phyloP scores from a whole-genome alignment of 2,797 vertebrate genomes.

The Gallirallus australis region DNA sequence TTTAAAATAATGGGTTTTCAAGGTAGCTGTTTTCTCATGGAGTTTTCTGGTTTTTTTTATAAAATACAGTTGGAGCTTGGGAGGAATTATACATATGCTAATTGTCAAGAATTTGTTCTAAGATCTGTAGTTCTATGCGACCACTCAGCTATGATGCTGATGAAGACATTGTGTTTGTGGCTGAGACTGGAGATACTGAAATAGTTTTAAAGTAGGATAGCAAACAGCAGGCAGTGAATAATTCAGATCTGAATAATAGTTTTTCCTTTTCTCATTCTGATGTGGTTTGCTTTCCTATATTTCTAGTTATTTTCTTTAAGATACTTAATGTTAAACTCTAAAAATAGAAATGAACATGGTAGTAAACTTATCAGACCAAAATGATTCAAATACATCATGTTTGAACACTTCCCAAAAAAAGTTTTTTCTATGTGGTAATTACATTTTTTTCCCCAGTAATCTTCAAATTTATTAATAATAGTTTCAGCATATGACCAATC shows the following conservation, averaged over 20 bases:
- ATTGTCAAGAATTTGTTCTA: background rate
- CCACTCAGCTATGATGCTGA: background rate
- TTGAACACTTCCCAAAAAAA: background rate
- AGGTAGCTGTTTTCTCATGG: background rate
- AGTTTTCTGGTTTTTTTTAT: background rate
- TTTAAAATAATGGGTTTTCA: background rate
- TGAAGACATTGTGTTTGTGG: background rate
- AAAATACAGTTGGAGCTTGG: background rate
- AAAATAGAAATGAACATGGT: background rate
- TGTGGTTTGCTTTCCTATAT: background rate
- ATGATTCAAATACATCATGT: fast-evolving
- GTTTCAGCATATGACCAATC: background rate
- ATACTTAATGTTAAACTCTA: background rate
- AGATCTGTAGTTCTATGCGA: background rate
- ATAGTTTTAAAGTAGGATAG: background rate
- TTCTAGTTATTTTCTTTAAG: background rate
- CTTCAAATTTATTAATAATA: background rate
- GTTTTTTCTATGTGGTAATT: background rate
- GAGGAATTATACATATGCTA: background rate
- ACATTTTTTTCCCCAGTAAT: background rate
- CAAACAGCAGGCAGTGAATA: background rate
- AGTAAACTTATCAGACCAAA: background rate
- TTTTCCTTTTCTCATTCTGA: background rate
- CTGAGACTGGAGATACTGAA: background rate
- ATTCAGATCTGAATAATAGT: background rate